These are phyloP conservation scores for Merops nubicus DNA, from an alignment of 2,113 vertebrate genomes.

Conservation along the genomic window DNA sequence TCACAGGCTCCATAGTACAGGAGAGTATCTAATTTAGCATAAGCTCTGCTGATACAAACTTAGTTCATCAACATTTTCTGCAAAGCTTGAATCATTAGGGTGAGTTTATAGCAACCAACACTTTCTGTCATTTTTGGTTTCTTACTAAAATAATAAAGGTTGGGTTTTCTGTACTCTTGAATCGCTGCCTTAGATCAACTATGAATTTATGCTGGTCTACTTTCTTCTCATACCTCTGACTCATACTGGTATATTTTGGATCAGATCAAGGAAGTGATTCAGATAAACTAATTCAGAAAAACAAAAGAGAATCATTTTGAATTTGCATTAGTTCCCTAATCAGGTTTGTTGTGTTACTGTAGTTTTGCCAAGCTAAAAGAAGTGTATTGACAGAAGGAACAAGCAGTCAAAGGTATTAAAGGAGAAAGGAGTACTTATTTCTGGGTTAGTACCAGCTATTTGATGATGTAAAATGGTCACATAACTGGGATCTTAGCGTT, in stretches of 20 bases:
- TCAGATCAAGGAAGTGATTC: background rate
- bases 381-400: background rate
- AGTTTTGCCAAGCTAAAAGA: accelerated
- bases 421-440: background rate
- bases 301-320: background rate
- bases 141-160: background rate
- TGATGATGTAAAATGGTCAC: background rate
- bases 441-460: background rate
- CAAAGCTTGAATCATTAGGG: background rate
- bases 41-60: background rate
- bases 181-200: background rate
- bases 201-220: background rate
- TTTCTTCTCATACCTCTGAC: background rate
- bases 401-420: background rate
- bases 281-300: background rate
- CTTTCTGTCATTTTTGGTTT: background rate
- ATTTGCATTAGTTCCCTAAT: background rate
- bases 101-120: background rate
- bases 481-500: background rate
- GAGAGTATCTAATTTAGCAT: background rate
- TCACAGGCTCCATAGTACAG: background rate
- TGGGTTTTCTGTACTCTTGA: background rate
- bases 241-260: background rate
- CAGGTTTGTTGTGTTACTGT: background rate
- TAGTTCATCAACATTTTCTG: background rate